These are phyloP conservation scores for Philaethria dido DNA, from an alignment of 2,888 invertebrate species.

Conservation along the genomic window DNA sequence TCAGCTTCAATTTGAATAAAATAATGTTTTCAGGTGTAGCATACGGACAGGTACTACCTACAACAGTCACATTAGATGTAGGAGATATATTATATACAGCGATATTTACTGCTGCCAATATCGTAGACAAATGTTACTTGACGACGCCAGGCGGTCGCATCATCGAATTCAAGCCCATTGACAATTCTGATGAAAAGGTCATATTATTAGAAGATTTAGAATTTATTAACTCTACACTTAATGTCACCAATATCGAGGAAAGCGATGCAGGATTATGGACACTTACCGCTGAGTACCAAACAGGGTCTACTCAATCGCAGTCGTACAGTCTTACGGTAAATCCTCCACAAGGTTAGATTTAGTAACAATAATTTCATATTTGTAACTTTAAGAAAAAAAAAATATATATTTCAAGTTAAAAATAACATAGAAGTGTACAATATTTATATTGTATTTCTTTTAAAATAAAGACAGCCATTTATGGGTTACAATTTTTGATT, in stretches of 20 bases:
- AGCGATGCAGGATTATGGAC: slow-evolving; percentile 51
- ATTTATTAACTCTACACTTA: slow-evolving; percentile 42
- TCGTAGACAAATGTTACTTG: slow-evolving; percentile 46
- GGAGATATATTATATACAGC: slow-evolving; percentile 43
- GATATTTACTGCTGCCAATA: slow-evolving; percentile 34
- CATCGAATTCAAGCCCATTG: slow-evolving; percentile 48
- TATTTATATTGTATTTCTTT: too few relatives aligned
- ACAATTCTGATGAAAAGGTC: slow-evolving; percentile 46
- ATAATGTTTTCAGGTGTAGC: slow-evolving; percentile 29
- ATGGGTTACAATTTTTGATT: too few relatives aligned
- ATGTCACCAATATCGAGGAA: slow-evolving; percentile 42
- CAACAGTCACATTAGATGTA: slow-evolving; percentile 15
- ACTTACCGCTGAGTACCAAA: slow-evolving; percentile 33
- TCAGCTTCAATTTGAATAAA: not conserved
- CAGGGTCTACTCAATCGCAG: slow-evolving; percentile 20
- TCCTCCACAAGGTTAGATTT: slow-evolving; percentile 38
- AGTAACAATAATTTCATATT: not conserved
- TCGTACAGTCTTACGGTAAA: slow-evolving; percentile 44
- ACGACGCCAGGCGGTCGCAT: slow-evolving; percentile 40
- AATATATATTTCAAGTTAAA: not conserved
- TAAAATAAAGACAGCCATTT: too few relatives aligned
- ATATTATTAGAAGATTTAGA: slow-evolving; percentile 31
- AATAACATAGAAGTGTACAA: not conserved
- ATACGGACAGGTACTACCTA: slow-evolving; percentile 14
- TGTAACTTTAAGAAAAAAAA: not conserved